Conservation (phyloP, 1,140 invertebrate genomes). For the Pseudomyrmex cubaensis region DNA sequence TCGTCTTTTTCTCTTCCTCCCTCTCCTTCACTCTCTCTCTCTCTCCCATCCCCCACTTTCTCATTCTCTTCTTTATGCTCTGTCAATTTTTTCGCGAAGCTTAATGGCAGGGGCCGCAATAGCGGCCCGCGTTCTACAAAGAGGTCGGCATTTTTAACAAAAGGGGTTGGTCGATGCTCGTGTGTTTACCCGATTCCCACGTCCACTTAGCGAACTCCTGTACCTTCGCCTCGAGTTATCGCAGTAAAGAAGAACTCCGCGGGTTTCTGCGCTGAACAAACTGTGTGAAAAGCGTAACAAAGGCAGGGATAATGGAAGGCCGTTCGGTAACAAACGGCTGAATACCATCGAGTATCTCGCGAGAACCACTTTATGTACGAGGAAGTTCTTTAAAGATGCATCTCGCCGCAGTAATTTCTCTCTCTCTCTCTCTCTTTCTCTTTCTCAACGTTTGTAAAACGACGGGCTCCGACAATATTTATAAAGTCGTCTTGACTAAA, state of each 20-base stretch:
- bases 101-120: constrained; percentile 51
- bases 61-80: not conserved
- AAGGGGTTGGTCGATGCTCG: constrained; percentile 36
- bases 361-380: constrained; percentile 15
- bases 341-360: constrained; percentile 21
- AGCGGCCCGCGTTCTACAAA: constrained; percentile 5
- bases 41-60: not conserved
- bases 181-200: constrained; percentile 55
- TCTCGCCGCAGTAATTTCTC: not conserved
- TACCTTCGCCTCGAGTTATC: constrained; percentile 23
- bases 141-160: constrained; percentile 30
- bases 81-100: constrained; percentile 34
- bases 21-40: not conserved
- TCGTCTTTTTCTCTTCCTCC: not conserved
- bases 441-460: not conserved
- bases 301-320: constrained; percentile 17
- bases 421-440: not conserved
- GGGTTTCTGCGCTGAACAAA: constrained; percentile 18
- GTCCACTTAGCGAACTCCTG: constrained; percentile 16
- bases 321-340: constrained; percentile 27
- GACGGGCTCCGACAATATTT: constrained; percentile 16
- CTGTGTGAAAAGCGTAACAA: constrained; percentile 36
- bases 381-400: constrained; percentile 30
- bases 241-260: constrained; percentile 20
- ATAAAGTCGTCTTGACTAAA: constrained; percentile 34